Base-by-base conservation (phyloP, 2,888 invertebrate genomes). In the Orchesellides sinensis region DNA sequence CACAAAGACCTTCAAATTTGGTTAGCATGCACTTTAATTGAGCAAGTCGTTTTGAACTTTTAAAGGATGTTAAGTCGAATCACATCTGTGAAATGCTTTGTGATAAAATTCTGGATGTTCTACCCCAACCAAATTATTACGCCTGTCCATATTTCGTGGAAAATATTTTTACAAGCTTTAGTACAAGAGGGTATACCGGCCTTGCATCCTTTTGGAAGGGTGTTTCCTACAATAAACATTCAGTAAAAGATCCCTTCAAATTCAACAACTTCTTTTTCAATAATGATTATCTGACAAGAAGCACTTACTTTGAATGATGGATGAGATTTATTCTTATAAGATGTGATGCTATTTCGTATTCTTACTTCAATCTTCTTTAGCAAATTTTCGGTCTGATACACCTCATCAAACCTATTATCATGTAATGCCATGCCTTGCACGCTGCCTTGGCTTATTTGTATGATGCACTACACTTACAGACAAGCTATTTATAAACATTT, bases 401-500 rank as follows among this genome's bases (percentile, higher is more conserved):
- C 68, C 69, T 78, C 68, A 78, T 68, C 78, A 78, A 69, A n/a
- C 27, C 29, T 35, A 75, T 56, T 66, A 78, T 49, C 52, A 63
- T 29, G 56, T 29, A 27, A 10, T 32, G 14, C n/a, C 10, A 35
- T 56, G 14, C n/a, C 10, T 23, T 56, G 54, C 52, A 49, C 19
- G 19, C 12, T 21, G 40, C 45, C 45, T 29, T 61, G 10, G 17
- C 25, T 12, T 19, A 35, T 35, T 45, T n/a, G n/a, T n/a, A n/a
- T n/a, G n/a, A 21, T 45, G 14, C 12, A 65, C 25, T 23, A n/a
- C 23, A 19, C 27, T 40, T 40, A 17, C 14, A 32, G 25, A 75
- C 27, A 54, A 32, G n/a, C 78, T 78, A 69, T 78, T 78, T 78
- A 78, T 75, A 75, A 65, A 75, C 65, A 65, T 75, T 75, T 65